Evolutionary conservation across 2,113 vertebrate genomes (phyloP).

Genomic region (Hoplias malabaricus): DNA sequence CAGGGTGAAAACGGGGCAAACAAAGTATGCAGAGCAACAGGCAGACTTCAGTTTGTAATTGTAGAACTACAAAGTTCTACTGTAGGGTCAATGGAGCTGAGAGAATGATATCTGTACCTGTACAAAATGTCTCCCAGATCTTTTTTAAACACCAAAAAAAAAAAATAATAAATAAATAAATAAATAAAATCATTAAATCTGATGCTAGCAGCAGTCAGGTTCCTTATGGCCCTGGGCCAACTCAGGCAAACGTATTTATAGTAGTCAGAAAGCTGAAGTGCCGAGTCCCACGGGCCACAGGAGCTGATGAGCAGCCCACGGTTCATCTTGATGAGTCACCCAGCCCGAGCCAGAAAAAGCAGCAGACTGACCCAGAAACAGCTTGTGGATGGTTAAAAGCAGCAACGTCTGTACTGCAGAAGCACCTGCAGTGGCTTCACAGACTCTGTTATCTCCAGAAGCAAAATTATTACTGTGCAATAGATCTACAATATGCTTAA

Average conservation of each 20-base stretch:
- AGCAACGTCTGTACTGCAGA: neutral
- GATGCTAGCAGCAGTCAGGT: slow-evolving; percentile 30
- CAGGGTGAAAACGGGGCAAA: too few species aligned
- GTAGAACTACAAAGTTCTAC: too few species aligned
- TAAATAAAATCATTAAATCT: slow-evolving; percentile 47
- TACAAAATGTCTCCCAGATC: neutral
- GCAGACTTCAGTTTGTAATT: too few species aligned
- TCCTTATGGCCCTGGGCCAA: slow-evolving; percentile 57
- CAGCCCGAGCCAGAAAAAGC: slow-evolving; percentile 36
- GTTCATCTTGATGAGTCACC: slow-evolving; percentile 49
- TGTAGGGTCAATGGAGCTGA: too few species aligned
- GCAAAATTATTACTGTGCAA: neutral
- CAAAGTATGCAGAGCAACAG: too few species aligned
- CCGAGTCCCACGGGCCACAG: slow-evolving; percentile 13
- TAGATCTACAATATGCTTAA: too few species aligned
- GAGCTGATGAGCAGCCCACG: slow-evolving; percentile 35
- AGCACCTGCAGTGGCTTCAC: neutral
- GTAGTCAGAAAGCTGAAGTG: slow-evolving; percentile 35
- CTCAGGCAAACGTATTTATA: slow-evolving; percentile 62
- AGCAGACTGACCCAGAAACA: slow-evolving; percentile 42
- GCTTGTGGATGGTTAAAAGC: neutral
- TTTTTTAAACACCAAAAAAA: neutral
- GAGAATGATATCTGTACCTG: too few species aligned
- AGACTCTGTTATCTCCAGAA: neutral
- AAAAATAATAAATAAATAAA: neutral